phyloP scores from a whole-genome alignment of 1,140 invertebrate genomes.

The Pectinophora gossypiella region DNA sequence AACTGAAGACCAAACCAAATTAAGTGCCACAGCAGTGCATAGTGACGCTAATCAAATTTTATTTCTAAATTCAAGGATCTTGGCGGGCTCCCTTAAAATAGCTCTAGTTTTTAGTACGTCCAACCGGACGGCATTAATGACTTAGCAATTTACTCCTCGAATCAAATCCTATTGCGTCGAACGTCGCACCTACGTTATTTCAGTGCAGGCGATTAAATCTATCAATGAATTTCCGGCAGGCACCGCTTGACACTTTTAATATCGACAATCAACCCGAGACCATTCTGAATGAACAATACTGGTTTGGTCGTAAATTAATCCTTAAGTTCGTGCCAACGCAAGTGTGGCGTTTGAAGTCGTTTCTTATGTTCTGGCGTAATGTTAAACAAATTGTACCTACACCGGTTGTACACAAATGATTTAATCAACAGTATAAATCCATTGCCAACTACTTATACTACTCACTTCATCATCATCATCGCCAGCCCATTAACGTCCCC shows the following conservation, averaged over 20 bases:
- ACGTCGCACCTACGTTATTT: slow-evolving; percentile 57
- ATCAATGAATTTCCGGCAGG: slow-evolving; percentile 68
- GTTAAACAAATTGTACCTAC: no score
- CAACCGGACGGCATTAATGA: slow-evolving; percentile 67
- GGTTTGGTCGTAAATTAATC: slow-evolving; percentile 55
- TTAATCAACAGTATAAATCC: no score
- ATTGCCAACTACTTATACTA: no score
- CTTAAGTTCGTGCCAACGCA: slow-evolving; percentile 41
- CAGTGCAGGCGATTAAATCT: slow-evolving; percentile 59
- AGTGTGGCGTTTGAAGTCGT: slow-evolving; percentile 14
- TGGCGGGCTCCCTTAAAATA: slow-evolving; percentile 41
- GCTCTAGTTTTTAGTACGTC: slow-evolving; percentile 44
- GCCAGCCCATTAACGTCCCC: no score
- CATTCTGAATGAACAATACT: slow-evolving; percentile 63
- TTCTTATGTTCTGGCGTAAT: slow-evolving; percentile 5
- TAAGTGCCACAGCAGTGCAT: background rate
- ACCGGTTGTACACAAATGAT: no score
- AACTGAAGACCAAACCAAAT: no score
- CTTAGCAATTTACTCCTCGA: slow-evolving; percentile 57
- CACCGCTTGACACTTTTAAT: slow-evolving; percentile 61
- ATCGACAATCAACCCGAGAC: slow-evolving; percentile 54
- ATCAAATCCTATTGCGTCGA: slow-evolving; percentile 46
- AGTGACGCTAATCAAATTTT: slow-evolving; percentile 33
- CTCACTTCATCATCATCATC: no score
- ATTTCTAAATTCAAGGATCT: slow-evolving; percentile 43